These are phyloP conservation scores for Lutjanus erythropterus DNA, from an alignment of 2,113 vertebrate species.

Conservation along the genomic window DNA sequence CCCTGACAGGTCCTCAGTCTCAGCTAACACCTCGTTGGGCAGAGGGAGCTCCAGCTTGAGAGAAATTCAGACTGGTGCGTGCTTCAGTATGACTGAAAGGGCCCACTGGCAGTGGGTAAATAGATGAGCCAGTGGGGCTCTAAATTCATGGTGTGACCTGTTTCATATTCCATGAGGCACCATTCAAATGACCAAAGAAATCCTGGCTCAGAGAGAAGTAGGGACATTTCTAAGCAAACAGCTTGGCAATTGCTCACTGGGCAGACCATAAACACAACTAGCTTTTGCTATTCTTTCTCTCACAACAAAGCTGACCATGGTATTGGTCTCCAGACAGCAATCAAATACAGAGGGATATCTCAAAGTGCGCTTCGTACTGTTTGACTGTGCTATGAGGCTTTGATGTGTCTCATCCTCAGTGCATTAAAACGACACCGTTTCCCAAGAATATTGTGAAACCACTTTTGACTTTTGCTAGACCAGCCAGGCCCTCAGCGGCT, in stretches of 20 bases:
- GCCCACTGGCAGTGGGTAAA: conserved; percentile 30
- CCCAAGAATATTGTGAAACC: conserved; percentile 26
- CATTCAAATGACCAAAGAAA: conserved; percentile 58
- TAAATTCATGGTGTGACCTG: conserved; percentile 36
- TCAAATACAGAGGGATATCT: conserved; percentile 38
- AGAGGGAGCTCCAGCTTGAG: conserved; percentile 14
- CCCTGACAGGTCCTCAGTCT: conserved; percentile 29
- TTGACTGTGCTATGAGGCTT: conserved; percentile 67
- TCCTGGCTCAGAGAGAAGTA: conserved; percentile 18
- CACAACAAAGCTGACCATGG: conserved; percentile 9
- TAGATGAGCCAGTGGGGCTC: conserved; percentile 42
- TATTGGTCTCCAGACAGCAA: conserved; percentile 45
- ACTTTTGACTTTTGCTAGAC: conserved; percentile 50
- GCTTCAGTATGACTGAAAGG: conserved; percentile 50
- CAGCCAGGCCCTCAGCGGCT: conserved; percentile 75
- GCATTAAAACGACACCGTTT: conserved; percentile 61
- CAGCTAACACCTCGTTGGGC: conserved; percentile 49
- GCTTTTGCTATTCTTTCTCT: conserved; percentile 8
- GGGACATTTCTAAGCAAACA: conserved; percentile 38
- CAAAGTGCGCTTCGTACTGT: not conserved
- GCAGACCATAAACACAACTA: conserved; percentile 53
- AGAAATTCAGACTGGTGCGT: conserved; percentile 29
- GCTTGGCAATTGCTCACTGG: conserved; percentile 44
- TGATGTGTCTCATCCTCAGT: conserved; percentile 82
- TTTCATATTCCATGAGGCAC: conserved; percentile 30